Evolutionary conservation across 2,113 vertebrate species (phyloP), one percentile per base, ranked within the genome.

Genomic region (Cephalopterus ornatus): DNA sequence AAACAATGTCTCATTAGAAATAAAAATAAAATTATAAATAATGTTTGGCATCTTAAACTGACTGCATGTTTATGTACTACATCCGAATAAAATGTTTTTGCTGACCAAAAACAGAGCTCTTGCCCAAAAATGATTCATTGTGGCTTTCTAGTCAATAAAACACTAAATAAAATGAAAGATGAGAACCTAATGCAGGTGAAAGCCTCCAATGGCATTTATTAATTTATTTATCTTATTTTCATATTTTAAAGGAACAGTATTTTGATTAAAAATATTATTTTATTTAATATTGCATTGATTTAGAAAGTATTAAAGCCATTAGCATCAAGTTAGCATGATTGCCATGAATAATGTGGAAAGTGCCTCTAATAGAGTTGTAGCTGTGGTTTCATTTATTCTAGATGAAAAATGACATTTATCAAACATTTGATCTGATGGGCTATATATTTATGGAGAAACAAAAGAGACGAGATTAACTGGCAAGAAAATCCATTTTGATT

Each of bases 381-480:
- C 94, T 96, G 96, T 93, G 71, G 78, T 96, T 97, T 95, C 93
- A 96, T 97, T 96, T 97, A 92, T 93, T 96, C 74, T 81, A 88
- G 95, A 97, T 95, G 96, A 97, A 98, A 97, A 97, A 97, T 95
- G 92, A 93, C 95, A 96, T 96, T 98, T 91, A 85, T 96, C 97
- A 97, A 97, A 97, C 90, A 96, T 92, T 61, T 92, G 95, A 97
- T 97, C 94, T 92, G 94, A 97, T 95, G 90, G 93, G 84, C 79
- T 95, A 97, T 80, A 94, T 95, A 97, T 97, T 97, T 97, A 96
- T 74, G 76, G 88, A 97, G 73, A 93, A 96, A 96, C 92, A 87
- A 95, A 95, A 94, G 83, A 97, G 84, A 92, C 92, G 93, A 97
- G 92, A 97, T 90, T 94, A 98, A 97, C 88, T 83, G 91, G 96